Conservation (phyloP, 2,888 invertebrate genomes). For the Lacanobia wlatinum region DNA sequence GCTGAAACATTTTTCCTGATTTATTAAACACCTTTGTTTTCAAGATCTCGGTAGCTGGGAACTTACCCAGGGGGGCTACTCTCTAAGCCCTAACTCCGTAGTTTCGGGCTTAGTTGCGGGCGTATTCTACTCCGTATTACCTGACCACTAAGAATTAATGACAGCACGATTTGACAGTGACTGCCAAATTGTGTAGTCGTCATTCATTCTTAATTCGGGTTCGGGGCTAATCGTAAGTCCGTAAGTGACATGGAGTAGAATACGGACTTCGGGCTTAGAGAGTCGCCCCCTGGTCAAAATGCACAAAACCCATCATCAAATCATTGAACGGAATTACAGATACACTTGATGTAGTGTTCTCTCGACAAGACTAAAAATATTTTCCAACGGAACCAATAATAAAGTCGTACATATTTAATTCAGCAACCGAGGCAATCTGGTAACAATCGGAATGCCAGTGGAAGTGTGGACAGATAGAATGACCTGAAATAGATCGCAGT, state of each 20-base stretch:
- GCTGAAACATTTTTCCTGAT: neutral
- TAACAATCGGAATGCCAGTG: conserved; percentile 10
- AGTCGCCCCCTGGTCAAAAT: too few relatives aligned
- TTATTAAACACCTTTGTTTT: neutral
- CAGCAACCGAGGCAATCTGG: conserved; percentile 3
- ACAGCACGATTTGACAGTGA: too few relatives aligned
- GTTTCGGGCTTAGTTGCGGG: too few relatives aligned
- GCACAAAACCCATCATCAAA: neutral
- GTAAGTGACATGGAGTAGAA: too few relatives aligned
- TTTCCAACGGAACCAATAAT: conserved; percentile 16
- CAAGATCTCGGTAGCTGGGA: neutral
- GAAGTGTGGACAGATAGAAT: conserved; percentile 27
- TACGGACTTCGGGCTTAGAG: too few relatives aligned
- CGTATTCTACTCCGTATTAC: too few relatives aligned
- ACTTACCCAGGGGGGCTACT: too few relatives aligned
- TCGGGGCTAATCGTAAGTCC: too few relatives aligned
- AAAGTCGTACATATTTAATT: conserved; percentile 45
- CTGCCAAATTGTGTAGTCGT: too few relatives aligned
- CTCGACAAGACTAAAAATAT: conserved; percentile 1
- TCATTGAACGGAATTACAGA: neutral
- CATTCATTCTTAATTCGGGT: too few relatives aligned
- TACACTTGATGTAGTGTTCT: neutral
- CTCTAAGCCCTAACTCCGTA: too few relatives aligned
- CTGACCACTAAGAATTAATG: too few relatives aligned
- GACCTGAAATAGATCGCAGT: conserved; percentile 40